Percentiles rank a stretch among this genome's conserved stretches.
These are phyloP conservation scores for Drosophila elegans DNA, from an alignment of 1,140 invertebrate genomes.

Conservation along the genomic window DNA sequence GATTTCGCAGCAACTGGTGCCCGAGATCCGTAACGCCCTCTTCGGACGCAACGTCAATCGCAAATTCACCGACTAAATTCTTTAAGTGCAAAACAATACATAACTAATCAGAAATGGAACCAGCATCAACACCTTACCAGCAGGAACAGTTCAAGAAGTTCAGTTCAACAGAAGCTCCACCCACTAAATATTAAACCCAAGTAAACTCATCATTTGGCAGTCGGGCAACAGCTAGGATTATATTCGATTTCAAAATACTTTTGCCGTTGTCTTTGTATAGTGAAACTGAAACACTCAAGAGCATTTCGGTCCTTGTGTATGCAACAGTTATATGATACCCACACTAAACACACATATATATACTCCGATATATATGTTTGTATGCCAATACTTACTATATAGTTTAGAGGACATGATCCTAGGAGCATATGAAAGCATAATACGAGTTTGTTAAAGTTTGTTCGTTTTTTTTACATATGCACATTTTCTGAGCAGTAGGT, in stretches of 20 bases:
- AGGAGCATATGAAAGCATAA: constrained; percentile 67
- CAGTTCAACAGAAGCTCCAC: constrained; percentile 54
- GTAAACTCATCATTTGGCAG: constrained; percentile 65
- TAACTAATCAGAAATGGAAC: constrained; percentile 44
- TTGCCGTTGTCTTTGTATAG: constrained; percentile 78
- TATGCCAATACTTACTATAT: constrained; percentile 74
- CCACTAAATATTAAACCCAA: constrained; percentile 47
- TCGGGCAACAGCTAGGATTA: constrained; percentile 68
- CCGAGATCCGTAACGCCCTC: constrained; percentile 95
- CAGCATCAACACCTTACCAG: constrained; percentile 37
- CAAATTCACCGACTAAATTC: constrained; percentile 96
- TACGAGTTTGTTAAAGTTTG: constrained; percentile 80
- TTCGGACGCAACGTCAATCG: constrained; percentile 98
- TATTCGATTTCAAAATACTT: constrained; percentile 66
- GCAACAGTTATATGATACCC: constrained; percentile 65
- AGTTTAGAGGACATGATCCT: constrained; percentile 70
- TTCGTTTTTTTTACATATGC: constrained; percentile 52
- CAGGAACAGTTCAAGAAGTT: constrained; percentile 69
- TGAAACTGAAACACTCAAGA: constrained; percentile 43
- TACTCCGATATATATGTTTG: constrained; percentile 33
- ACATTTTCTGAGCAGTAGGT: constrained; percentile 44
- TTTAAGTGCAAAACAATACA: constrained; percentile 68
- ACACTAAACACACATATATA: constrained; percentile 46
- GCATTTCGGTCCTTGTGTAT: constrained; percentile 44
- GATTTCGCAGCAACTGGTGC: constrained; percentile 96